phyloP scores from a whole-genome alignment of 2,888 invertebrate species.

The Blomia tropicalis region DNA sequence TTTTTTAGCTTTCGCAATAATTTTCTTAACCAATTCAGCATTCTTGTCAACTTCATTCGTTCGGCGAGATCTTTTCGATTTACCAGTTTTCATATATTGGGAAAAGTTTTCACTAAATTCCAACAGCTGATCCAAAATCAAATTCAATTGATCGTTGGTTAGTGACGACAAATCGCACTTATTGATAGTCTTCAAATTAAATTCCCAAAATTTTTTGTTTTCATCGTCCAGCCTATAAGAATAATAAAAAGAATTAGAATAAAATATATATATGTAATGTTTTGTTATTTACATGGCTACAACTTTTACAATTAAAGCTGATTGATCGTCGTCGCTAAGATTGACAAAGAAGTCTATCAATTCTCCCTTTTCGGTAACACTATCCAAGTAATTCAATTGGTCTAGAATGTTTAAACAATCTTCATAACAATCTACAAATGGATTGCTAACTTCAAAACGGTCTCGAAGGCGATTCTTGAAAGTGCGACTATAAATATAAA shows the following conservation, averaged over 20 bases:
- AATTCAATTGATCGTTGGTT: background rate
- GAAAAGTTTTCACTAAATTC: background rate
- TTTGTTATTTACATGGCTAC: background rate
- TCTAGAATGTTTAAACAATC: background rate
- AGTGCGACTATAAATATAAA: background rate
- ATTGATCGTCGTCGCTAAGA: background rate
- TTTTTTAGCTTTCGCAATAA: background rate
- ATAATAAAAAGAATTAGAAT: background rate
- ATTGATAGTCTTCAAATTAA: background rate
- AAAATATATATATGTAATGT: background rate
- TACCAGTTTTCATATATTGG: background rate
- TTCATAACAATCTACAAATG: background rate
- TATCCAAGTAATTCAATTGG: background rate
- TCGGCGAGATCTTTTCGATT: background rate
- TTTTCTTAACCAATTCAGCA: background rate
- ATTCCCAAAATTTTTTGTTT: background rate
- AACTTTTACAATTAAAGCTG: background rate
- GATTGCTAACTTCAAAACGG: background rate
- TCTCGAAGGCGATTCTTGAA: background rate
- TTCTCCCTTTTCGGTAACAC: background rate
- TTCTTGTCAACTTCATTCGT: background rate
- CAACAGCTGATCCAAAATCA: background rate
- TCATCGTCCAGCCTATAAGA: background rate
- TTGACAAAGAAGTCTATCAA: background rate
- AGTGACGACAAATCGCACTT: background rate